A percentile compares a stretch with the other conserved stretches of the same genome.
Evolutionary conservation across 2,797 vertebrate species (phyloP).

Genomic region (Cheirogaleus major): DNA sequence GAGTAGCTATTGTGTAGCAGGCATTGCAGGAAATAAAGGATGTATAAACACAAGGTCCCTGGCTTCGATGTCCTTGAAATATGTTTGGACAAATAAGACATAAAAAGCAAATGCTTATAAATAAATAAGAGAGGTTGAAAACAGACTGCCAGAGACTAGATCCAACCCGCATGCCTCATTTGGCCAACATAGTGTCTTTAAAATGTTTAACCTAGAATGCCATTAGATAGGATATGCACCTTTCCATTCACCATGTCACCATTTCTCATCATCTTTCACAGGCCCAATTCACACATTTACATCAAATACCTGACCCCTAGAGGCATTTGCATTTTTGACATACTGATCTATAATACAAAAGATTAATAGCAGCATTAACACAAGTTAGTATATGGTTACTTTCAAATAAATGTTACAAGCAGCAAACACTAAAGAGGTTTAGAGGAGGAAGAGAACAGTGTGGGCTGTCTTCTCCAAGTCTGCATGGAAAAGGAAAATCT

Average conservation of each 20-base stretch:
- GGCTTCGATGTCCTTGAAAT: conserved; percentile 46
- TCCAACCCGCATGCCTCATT: background rate
- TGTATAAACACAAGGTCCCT: conserved; percentile 23
- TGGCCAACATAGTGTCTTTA: background rate
- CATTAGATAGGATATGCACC: background rate
- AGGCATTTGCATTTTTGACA: background rate
- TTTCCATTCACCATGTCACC: background rate
- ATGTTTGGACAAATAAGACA: conserved; percentile 59
- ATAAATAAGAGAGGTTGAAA: conserved; percentile 61
- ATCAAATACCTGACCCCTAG: background rate
- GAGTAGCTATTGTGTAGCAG: conserved; percentile 31
- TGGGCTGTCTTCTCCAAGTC: background rate
- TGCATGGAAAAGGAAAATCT: background rate
- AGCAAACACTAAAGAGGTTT: background rate
- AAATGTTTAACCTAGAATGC: background rate
- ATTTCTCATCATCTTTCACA: background rate
- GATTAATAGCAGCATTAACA: background rate
- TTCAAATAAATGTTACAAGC: conserved; percentile 12
- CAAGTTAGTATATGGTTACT: background rate
- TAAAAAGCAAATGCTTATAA: conserved; percentile 61
- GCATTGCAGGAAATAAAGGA: conserved; percentile 50
- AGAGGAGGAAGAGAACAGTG: background rate
- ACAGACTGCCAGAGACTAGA: background rate
- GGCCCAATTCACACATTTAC: background rate
- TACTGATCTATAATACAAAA: background rate